Conservation (phyloP, 2,888 invertebrate genomes). For the Caprella mutica region DNA sequence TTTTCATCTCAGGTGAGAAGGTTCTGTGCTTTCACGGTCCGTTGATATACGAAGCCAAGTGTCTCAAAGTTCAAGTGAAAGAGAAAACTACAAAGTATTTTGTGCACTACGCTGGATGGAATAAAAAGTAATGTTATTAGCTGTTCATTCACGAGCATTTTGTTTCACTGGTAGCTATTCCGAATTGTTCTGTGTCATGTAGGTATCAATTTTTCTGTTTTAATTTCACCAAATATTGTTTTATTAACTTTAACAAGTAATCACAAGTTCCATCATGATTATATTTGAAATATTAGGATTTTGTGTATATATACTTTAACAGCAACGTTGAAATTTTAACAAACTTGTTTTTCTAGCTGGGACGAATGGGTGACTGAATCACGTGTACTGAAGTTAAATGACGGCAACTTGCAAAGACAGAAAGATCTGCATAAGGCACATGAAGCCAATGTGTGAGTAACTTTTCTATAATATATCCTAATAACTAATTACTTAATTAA, state of each 20-base stretch:
- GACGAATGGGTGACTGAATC: slow-evolving; percentile 71
- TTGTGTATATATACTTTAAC: no score
- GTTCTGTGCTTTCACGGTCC: slow-evolving; percentile 94
- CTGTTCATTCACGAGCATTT: no score
- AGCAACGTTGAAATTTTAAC: slow-evolving; percentile 7
- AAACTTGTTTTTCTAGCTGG: slow-evolving; percentile 40
- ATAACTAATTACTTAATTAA: no score
- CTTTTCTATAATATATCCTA: no score
- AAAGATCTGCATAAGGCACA: slow-evolving; percentile 74
- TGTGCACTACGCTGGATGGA: slow-evolving; percentile 97
- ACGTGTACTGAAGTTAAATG: slow-evolving; percentile 78
- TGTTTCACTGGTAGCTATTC: no score
- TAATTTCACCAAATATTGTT: no score
- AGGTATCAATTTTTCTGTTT: no score
- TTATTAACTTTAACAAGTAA: no score
- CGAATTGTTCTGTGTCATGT: no score
- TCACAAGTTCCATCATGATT: neutral
- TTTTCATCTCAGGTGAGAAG: slow-evolving; percentile 42
- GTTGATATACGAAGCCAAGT: slow-evolving; percentile 91
- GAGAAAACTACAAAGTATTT: slow-evolving; percentile 81
- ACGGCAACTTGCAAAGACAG: slow-evolving; percentile 73
- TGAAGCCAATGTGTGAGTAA: slow-evolving; percentile 30
- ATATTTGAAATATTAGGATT: no score
- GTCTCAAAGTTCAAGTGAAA: slow-evolving; percentile 69
- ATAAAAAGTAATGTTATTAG: slow-evolving; percentile 66